phyloP scores from a whole-genome alignment of 2,888 invertebrate species.

The Microchrysa polita region DNA sequence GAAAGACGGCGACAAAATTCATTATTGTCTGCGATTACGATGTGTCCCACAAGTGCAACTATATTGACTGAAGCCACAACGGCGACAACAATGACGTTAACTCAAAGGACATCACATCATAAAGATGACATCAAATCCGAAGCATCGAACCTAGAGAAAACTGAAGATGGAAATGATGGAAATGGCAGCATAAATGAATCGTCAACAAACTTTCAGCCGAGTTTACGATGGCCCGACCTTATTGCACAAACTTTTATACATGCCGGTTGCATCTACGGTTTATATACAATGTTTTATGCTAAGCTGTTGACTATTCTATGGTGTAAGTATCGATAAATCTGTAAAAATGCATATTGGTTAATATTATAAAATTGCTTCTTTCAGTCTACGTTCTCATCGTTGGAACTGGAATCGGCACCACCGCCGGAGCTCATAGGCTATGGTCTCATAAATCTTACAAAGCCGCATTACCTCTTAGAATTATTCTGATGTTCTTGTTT shows the following conservation, averaged over 20 bases:
- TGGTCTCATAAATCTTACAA: constrained; percentile 85
- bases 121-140: neutral
- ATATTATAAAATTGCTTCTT: constrained; percentile 55
- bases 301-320: constrained; percentile 74
- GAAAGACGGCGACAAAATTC: no score
- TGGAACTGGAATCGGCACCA: constrained; percentile 83
- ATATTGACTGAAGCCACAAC: neutral
- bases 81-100: neutral
- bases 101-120: neutral
- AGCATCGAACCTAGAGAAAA: neutral
- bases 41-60: neutral
- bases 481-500: constrained; percentile 76
- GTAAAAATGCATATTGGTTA: no score
- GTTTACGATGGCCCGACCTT: constrained; percentile 78
- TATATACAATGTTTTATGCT: constrained; percentile 73
- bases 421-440: constrained; percentile 81
- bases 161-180: neutral
- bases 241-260: constrained; percentile 76
- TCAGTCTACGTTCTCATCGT: constrained; percentile 71
- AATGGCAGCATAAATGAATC: no score
- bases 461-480: constrained; percentile 74
- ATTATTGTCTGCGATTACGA: neutral
- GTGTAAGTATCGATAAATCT: constrained; percentile 76
- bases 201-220: constrained; percentile 67
- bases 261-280: constrained; percentile 74